Evolutionary conservation across 2,113 vertebrate genomes (phyloP).

Genomic region (Oncorhynchus nerka): DNA sequence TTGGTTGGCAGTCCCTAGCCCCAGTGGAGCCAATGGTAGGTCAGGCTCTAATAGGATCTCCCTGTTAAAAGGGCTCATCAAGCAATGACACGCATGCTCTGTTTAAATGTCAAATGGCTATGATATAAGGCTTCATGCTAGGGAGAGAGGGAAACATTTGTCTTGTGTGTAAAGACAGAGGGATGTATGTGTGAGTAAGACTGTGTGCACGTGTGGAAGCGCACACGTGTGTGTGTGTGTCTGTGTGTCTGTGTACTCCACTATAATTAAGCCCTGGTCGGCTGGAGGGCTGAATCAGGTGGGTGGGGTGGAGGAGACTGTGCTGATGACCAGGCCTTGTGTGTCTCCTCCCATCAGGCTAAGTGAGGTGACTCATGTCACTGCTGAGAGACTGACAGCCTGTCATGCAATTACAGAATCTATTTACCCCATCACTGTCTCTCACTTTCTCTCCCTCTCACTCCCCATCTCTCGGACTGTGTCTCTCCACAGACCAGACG

Average conservation of each 20-base stretch:
- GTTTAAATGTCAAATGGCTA: conserved; percentile 39
- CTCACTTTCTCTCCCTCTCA: neutral
- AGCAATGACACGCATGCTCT: conserved; percentile 8
- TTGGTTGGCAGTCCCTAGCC: too few species aligned
- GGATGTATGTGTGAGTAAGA: neutral
- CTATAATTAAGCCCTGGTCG: conserved; percentile 29
- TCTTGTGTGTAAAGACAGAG: neutral
- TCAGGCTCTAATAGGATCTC: neutral
- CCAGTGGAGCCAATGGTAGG: neutral
- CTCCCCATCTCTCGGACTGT: conserved; percentile 5
- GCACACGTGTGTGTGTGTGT: conserved; percentile 5
- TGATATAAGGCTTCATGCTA: neutral
- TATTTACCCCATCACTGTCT: conserved; percentile 21
- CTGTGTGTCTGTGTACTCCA: conserved; percentile 21
- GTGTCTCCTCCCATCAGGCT: conserved; percentile 23
- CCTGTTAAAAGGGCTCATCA: neutral
- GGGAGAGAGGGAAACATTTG: neutral
- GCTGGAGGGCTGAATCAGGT: conserved; percentile 26
- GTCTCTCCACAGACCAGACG: neutral
- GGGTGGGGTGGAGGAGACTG: neutral
- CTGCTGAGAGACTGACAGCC: conserved; percentile 32
- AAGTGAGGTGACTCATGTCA: conserved; percentile 38
- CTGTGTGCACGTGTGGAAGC: neutral
- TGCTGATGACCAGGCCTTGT: conserved; percentile 4
- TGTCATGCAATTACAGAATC: conserved; percentile 33